Conservation (phyloP, 2,113 vertebrate genomes). For the Gymnogyps californianus region DNA sequence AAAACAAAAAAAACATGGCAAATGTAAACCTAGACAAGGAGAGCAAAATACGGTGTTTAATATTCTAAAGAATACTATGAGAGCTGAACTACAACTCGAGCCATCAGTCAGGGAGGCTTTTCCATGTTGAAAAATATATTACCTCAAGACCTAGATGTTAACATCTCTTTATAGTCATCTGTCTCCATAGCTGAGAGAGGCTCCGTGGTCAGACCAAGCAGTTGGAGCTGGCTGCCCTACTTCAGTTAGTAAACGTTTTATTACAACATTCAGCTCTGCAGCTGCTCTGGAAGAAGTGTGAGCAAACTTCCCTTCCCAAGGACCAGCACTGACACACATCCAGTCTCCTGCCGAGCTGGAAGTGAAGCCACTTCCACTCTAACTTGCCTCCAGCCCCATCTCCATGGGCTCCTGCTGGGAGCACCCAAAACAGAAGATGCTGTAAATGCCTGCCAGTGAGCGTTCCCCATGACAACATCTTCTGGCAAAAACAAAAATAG, state of each 20-base stretch:
- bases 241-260: neutral
- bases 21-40: neutral
- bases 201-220: neutral
- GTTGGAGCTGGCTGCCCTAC: neutral
- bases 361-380: neutral
- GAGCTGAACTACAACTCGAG: neutral
- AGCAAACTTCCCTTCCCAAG: neutral
- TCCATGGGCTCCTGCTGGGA: neutral
- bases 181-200: neutral
- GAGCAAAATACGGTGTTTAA: neutral
- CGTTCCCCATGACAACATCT: neutral
- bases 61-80: neutral
- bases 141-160: neutral
- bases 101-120: neutral
- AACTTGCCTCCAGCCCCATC: neutral
- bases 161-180: neutral
- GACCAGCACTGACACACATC: neutral
- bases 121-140: neutral
- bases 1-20: neutral
- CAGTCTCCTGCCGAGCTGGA: neutral
- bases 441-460: neutral
- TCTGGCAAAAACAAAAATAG: neutral
- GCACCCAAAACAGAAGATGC: neutral
- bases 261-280: neutral
- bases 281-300: neutral